These are phyloP conservation scores for Catharus minimus DNA, from an alignment of 2,113 vertebrate species.

Conservation along the genomic window DNA sequence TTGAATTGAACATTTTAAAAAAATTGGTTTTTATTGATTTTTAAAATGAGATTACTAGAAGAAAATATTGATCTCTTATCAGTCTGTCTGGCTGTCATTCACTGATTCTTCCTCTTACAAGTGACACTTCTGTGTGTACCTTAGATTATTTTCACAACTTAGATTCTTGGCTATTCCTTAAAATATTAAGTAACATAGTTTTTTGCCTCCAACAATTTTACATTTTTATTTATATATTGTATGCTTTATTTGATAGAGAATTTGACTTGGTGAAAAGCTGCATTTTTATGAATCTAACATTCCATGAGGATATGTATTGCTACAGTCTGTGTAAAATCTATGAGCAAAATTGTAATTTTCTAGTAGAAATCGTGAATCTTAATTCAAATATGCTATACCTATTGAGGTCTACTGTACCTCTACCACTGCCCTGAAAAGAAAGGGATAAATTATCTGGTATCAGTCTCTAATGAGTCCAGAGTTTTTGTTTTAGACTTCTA, in stretches of 20 bases:
- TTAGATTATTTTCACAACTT: not conserved
- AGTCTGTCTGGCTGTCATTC: not conserved
- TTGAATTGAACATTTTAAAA: not conserved
- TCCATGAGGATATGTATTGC: not conserved
- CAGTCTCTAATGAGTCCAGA: not conserved
- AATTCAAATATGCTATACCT: not conserved
- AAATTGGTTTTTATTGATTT: constrained; percentile 19
- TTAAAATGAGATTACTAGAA: constrained; percentile 38
- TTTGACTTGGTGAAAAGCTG: fast-evolving
- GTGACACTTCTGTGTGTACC: not conserved
- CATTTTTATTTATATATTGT: not conserved
- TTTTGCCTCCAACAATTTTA: not conserved
- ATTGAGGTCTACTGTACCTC: not conserved
- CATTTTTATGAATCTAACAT: not conserved
- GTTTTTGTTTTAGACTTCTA: not conserved
- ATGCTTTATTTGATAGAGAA: not conserved
- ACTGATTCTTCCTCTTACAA: not conserved
- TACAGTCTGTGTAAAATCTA: not conserved
- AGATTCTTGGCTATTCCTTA: not conserved
- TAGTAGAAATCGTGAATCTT: not conserved
- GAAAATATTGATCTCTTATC: constrained; percentile 34
- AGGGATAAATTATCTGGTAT: not conserved
- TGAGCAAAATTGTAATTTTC: not conserved
- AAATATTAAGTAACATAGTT: not conserved
- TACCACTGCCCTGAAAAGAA: not conserved